phyloP scores from a whole-genome alignment of 2,888 invertebrate species.

The Ophion obscuratus region DNA sequence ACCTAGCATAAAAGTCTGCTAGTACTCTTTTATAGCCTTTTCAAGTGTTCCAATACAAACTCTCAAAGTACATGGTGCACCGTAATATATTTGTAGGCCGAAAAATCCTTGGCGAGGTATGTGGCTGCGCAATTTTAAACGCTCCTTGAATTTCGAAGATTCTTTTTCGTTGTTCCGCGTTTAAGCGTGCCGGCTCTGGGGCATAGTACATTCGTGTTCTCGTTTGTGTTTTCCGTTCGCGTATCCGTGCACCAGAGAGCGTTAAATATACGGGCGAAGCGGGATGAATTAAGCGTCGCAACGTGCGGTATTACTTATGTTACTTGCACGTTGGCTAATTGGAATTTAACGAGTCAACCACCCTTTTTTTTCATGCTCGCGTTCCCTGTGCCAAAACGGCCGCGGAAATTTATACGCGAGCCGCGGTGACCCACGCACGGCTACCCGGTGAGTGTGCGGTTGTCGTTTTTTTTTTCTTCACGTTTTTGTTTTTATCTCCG shows the following conservation, averaged over 20 bases:
- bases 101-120: no score
- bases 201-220: background rate
- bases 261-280: conserved; percentile 55
- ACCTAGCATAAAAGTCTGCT: no score
- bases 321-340: conserved; percentile 61
- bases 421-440: conserved; percentile 12
- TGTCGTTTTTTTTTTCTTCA: conserved; percentile 7
- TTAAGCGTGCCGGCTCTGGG: background rate
- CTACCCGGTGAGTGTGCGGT: conserved; percentile 19
- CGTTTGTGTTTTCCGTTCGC: conserved; percentile 11
- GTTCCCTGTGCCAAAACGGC: conserved; percentile 28
- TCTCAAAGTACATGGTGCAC: no score
- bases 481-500: conserved; percentile 16
- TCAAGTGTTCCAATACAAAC: no score
- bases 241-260: conserved; percentile 26
- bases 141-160: no score
- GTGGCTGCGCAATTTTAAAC: no score
- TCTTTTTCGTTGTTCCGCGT: background rate
- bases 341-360: conserved; percentile 64
- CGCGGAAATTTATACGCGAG: conserved; percentile 11
- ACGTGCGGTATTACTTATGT: conserved; percentile 65
- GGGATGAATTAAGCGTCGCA: conserved; percentile 65
- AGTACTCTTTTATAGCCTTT: no score
- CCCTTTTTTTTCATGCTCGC: conserved; percentile 1
- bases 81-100: no score